phyloP scores from a whole-genome alignment of 53 echinoderm and acorn worm genomes.

The Echinarachnius parma region DNA sequence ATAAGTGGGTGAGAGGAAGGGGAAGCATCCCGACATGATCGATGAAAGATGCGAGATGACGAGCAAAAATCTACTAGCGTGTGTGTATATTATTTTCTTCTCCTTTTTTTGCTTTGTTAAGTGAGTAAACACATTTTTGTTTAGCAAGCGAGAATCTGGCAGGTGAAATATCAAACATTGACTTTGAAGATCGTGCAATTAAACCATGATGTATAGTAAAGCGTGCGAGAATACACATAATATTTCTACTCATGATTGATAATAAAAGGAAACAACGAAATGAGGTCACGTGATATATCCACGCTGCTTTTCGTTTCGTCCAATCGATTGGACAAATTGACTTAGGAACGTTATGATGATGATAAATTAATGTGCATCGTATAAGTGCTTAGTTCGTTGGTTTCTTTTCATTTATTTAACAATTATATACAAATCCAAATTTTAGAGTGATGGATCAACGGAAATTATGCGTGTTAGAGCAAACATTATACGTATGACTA shows the following conservation, averaged over 20 bases:
- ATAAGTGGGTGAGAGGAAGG: conserved; percentile 30
- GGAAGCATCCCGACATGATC: conserved; percentile 17
- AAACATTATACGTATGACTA: too few species aligned
- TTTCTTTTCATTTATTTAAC: conserved; percentile 37
- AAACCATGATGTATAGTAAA: too few species aligned
- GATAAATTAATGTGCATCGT: background rate
- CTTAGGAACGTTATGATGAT: conserved; percentile 38
- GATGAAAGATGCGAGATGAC: conserved; percentile 42
- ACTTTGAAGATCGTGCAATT: too few species aligned
- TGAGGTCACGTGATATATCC: conserved; percentile 29
- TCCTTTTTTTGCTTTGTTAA: conserved; percentile 30
- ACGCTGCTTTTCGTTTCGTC: conserved; percentile 6
- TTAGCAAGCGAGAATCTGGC: conserved; percentile 37
- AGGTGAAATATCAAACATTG: conserved; percentile 42
- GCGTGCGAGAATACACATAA: too few species aligned
- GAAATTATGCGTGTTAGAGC: conserved; percentile 16
- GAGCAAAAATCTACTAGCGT: too few species aligned
- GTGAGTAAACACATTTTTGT: conserved; percentile 48
- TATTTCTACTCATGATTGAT: too few species aligned
- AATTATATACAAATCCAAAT: conserved; percentile 18
- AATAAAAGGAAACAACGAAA: conserved; percentile 34
- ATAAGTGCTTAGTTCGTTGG: too few species aligned
- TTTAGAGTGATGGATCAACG: conserved; percentile 28
- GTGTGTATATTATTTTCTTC: too few species aligned
- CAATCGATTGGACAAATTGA: conserved; percentile 21